Evolutionary conservation across 2,113 vertebrate genomes (phyloP).

Genomic region (Otus sunia): DNA sequence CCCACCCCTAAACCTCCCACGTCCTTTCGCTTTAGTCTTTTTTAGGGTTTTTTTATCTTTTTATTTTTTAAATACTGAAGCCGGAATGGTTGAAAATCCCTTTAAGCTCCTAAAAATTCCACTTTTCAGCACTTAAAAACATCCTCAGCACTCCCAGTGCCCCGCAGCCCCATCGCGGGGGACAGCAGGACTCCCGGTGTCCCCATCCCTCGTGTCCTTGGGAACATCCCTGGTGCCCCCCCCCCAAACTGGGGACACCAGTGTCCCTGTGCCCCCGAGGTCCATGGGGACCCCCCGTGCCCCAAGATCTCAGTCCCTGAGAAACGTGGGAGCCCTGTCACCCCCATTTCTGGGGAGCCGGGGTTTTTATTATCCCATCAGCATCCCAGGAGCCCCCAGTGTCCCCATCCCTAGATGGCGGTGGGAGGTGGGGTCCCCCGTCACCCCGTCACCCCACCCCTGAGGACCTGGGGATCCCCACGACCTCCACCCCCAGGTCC

Average conservation of each 20-base stretch:
- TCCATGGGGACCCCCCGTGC: too few species aligned
- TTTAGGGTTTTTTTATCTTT: background rate
- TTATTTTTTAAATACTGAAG: background rate
- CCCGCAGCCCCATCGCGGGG: background rate
- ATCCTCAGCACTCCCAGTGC: background rate
- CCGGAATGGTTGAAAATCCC: background rate
- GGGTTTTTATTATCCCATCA: background rate
- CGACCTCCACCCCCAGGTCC: background rate
- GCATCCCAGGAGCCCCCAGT: background rate
- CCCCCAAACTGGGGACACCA: background rate
- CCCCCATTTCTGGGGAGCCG: background rate
- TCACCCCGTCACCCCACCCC: background rate
- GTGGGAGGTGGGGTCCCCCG: too few species aligned
- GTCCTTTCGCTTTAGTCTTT: background rate
- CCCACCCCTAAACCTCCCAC: too few species aligned
- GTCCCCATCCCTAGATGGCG: too few species aligned
- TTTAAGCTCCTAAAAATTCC: background rate
- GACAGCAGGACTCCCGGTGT: background rate
- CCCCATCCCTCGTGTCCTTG: background rate
- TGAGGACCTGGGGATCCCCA: background rate
- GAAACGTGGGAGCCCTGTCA: background rate
- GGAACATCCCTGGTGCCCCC: background rate
- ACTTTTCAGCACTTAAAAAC: background rate
- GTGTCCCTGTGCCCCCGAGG: background rate
- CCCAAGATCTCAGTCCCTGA: background rate